Evolutionary conservation across 1,140 invertebrate genomes (phyloP), one percentile per base, ranked within the genome.

Genomic region (Pachypeltis micranthus): DNA sequence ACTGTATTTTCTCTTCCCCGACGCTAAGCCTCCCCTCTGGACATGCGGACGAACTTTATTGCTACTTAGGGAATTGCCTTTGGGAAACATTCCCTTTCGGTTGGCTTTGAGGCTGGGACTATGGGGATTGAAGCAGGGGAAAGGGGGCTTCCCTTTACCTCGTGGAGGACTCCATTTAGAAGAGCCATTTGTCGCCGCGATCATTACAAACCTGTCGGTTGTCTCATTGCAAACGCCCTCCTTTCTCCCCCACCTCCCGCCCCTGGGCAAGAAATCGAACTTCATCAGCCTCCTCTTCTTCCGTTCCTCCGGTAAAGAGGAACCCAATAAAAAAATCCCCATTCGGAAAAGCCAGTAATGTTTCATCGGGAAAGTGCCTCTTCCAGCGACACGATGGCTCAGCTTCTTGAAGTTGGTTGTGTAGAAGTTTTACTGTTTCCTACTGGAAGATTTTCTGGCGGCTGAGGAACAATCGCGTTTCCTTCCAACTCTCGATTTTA

Each of bases 51-150:
- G 24, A n/a, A 29, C 57, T 59, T 59, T 59, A 59, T 59, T 59
- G 57, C 57, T 59, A 59, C 57, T 59, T 59, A 59, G 57, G 57
- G 57, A 59, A 59, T 59, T 59, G 57, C 57, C 57, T 59, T 34
- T 59, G 57, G 26, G 29, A 25, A 16, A 39, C 7, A 7, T 16
- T 16, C 7, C 31, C 12, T 51, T n/a, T n/a, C n/a, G n/a, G n/a
- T n/a, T n/a, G n/a, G n/a, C n/a, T n/a, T n/a, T n/a, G n/a, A n/a
- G n/a, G n/a, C n/a, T n/a, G n/a, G n/a, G n/a, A n/a, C n/a, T n/a
- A n/a, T n/a, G n/a, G n/a, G n/a, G n/a, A n/a, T n/a, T n/a, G n/a
- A n/a, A n/a, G n/a, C 21, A 51, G 21, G 47, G 47, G 47, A 4
- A 16, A 21, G 47, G 47, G 31, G 31, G 7, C 31, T 39, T n/a